Conservation (phyloP, 2,888 invertebrate genomes). For the Meiosimyza decipiens region DNA sequence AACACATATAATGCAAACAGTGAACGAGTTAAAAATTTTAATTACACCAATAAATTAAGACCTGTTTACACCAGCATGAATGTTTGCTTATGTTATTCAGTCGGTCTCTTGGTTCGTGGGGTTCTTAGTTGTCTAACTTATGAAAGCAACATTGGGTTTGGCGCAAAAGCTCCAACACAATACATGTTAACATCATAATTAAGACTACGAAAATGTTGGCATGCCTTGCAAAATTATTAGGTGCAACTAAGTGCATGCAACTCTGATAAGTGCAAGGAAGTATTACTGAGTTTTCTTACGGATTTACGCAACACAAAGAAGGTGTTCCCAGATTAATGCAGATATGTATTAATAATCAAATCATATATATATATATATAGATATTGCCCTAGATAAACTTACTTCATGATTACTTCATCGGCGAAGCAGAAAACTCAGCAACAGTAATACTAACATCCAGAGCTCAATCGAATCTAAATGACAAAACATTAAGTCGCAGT, state of each 20-base stretch:
- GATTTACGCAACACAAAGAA: too few species aligned
- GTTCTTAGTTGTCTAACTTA: neutral
- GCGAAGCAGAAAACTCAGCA: too few species aligned
- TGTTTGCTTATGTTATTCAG: neutral
- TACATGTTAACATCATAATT: slow-evolving; percentile 49
- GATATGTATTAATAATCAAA: too few species aligned
- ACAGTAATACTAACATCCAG: too few species aligned
- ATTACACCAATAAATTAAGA: slow-evolving; percentile 30
- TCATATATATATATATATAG: too few species aligned
- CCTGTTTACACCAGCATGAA: neutral
- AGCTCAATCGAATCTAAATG: too few species aligned
- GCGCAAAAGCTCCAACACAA: neutral
- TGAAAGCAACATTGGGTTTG: neutral
- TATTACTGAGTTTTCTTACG: too few species aligned
- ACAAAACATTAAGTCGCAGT: too few species aligned
- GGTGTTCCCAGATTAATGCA: too few species aligned
- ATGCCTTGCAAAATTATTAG: slow-evolving; percentile 18
- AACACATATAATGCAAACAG: neutral
- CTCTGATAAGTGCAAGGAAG: neutral
- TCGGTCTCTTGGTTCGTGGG: neutral
- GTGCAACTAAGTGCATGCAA: slow-evolving; percentile 22
- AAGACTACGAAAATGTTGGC: slow-evolving; percentile 29
- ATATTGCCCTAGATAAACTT: too few species aligned
- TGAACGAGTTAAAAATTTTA: slow-evolving; percentile 29
- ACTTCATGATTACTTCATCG: too few species aligned